Evolutionary conservation across 2,888 invertebrate genomes (phyloP).

Genomic region (Eristalinus aeneus): DNA sequence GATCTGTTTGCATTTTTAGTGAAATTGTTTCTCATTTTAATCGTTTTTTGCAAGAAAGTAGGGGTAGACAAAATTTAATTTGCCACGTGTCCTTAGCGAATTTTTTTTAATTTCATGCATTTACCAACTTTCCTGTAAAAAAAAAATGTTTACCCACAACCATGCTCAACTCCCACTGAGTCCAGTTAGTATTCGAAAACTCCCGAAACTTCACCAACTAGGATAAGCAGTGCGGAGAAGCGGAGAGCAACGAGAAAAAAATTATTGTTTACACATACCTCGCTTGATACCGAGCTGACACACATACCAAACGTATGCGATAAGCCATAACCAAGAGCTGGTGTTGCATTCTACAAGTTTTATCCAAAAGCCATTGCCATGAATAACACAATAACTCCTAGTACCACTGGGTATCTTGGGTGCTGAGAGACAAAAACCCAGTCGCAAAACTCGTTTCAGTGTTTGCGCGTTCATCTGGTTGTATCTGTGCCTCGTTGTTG

Average conservation of each 20-base stretch:
- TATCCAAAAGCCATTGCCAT: constrained; percentile 37
- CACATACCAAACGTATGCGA: constrained; percentile 55
- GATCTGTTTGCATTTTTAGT: no score
- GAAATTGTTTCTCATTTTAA: no score
- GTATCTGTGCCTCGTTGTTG: constrained; percentile 9
- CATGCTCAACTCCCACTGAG: not conserved
- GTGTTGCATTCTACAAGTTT: constrained; percentile 54
- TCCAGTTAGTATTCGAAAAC: no score
- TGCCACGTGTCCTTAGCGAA: no score
- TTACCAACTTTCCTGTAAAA: no score
- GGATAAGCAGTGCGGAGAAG: not conserved
- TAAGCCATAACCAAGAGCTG: constrained; percentile 28
- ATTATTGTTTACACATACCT: constrained; percentile 30
- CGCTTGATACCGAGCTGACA: constrained; percentile 33
- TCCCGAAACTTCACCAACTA: no score
- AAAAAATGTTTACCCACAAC: no score
- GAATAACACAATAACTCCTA: constrained; percentile 42
- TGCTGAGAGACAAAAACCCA: constrained; percentile 20
- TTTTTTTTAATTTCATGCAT: no score
- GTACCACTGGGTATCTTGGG: constrained; percentile 5
- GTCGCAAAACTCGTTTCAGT: constrained; percentile 41
- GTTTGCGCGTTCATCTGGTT: not conserved
- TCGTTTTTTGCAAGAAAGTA: no score
- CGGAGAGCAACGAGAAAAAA: not conserved
- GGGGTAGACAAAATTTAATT: no score